Base-by-base conservation (phyloP, 2,888 invertebrate genomes). In the Rotaria macrura region DNA sequence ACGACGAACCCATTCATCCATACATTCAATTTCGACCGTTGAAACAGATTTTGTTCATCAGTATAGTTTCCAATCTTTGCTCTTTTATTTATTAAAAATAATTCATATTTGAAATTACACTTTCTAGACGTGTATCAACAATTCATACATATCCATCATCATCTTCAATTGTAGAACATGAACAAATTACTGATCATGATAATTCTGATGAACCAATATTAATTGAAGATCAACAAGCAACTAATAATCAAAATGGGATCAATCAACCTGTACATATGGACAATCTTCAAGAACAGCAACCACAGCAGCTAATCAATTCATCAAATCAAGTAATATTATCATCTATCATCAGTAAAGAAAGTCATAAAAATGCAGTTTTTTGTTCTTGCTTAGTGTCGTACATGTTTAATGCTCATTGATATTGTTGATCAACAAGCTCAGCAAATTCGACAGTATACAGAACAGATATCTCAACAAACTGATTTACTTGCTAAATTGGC, bases 41-140 rank as follows among this genome's bases (percentile, higher is more conserved):
- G 65, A 65, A 65, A 65, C 65, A 20, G 65, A 65, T 65, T 34
- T 65, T 65, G 65, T 65, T 65, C 65, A 65, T 65, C 65, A 65
- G 65, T 65, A 65, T 2, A 65, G 17, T 34, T 29, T 6, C 0
- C n/a, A n/a, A 29, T 29, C 17, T 23, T 52, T 17, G 9, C 10
- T 7, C 2, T 34, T 65, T 34, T 0, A 7, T 34, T 34, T 17
- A 34, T 20, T 34, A 49, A 49, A 49, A 49, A n/a, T n/a, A n/a
- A n/a, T n/a, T 43, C 43, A 7, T 29, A 29, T 29, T 29, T 20
- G 0, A 65, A 34, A 65, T 17, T 65, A 5, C 9, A 29, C 3
- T 65, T 34, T 29, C 4, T 55, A 65, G 65, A 34, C 65, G 65
- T 34, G 65, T 65, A 29, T 65, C 65, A 65, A 65, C 65, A 2